Evolutionary conservation across 1,140 invertebrate genomes (phyloP).

Genomic region (Drosophila nebulosa): DNA sequence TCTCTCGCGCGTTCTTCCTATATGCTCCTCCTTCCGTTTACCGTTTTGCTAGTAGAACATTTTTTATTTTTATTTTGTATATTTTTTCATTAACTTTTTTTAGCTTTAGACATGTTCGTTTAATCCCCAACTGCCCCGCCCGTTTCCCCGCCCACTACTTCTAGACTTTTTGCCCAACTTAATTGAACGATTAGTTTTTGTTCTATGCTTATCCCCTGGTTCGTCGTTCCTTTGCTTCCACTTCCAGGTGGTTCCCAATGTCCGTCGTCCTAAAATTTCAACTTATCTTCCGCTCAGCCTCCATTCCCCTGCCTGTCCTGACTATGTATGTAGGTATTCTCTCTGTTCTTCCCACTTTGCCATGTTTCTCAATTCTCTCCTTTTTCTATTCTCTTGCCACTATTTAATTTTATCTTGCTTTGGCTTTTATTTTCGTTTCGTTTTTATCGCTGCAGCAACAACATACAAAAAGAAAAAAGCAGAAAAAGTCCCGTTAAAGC

Average conservation of each 20-base stretch:
- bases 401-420: conserved; percentile 75
- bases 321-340: too few relatives aligned
- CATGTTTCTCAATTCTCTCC: neutral
- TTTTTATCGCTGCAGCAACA: conserved; percentile 47
- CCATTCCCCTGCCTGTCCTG: neutral
- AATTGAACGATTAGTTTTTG: conserved; percentile 78
- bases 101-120: conserved; percentile 60
- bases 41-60: neutral
- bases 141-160: neutral
- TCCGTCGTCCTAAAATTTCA: conserved; percentile 1
- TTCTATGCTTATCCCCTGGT: conserved; percentile 14
- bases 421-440: conserved; percentile 61
- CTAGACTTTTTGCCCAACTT: conserved; percentile 37
- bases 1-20: neutral
- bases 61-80: conserved; percentile 1
- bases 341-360: neutral
- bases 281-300: too few relatives aligned
- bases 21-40: neutral
- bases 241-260: conserved; percentile 24
- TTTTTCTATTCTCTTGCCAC: conserved; percentile 46
- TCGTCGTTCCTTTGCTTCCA: neutral
- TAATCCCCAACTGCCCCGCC: neutral
- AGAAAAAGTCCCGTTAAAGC: neutral
- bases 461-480: neutral
- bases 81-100: conserved; percentile 69